A percentile compares a stretch with the other conserved stretches of the same genome.
Conservation (phyloP, 2,888 invertebrate genomes). For the Drosophila nr. fundita region DNA sequence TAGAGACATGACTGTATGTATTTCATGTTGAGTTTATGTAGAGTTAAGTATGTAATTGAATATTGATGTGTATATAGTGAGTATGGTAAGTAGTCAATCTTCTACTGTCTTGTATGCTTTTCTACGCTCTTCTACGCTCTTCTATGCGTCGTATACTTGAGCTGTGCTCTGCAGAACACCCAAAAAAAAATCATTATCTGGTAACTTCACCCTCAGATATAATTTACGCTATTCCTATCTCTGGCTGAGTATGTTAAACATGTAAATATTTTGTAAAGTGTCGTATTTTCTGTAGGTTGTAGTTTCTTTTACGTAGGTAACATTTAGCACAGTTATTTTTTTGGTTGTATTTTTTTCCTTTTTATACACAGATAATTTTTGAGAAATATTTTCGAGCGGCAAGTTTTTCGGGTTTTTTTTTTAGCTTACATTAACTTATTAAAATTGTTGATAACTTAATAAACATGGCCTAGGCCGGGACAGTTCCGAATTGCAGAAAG, state of each 20-base stretch:
- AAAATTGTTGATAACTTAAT: conserved; percentile 40
- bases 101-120: neutral
- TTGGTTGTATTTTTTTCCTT: conserved; percentile 8
- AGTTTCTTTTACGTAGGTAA: neutral
- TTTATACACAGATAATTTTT: conserved; percentile 53
- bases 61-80: neutral
- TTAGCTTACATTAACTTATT: conserved; percentile 38
- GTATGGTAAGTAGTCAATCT: neutral
- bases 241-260: conserved; percentile 7
- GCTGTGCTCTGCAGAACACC: conserved; percentile 27
- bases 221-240: neutral
- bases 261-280: conserved; percentile 9
- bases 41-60: neutral
- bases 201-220: neutral
- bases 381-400: conserved; percentile 52
- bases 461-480: conserved; percentile 2
- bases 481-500: conserved; percentile 5
- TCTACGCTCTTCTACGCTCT: neutral
- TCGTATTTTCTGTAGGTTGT: neutral
- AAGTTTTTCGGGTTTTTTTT: conserved; percentile 29
- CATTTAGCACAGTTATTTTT: conserved; percentile 25
- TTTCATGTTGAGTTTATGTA: neutral
- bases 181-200: conserved; percentile 8
- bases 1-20: neutral
- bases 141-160: conserved; percentile 14